Percentiles rank a stretch among this genome's conserved stretches.
Conservation (phyloP, 2,797 vertebrate genomes). For the Megalops cyprinoides region DNA sequence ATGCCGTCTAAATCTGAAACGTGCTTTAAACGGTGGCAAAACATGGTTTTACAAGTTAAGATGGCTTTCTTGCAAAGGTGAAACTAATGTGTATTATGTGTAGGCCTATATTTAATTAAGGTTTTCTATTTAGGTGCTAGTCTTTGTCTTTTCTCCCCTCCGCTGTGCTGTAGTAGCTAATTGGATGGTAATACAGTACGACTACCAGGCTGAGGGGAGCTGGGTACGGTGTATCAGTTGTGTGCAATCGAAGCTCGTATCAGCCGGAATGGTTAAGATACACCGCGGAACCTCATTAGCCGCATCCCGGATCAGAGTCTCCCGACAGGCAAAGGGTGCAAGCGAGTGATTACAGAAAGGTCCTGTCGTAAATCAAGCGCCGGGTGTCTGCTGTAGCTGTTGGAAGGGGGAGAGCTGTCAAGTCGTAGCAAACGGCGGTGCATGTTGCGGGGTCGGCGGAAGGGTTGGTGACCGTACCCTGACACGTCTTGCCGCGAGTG, state of each 20-base stretch:
- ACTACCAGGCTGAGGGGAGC: neutral
- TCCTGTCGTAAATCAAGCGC: constrained; percentile 25
- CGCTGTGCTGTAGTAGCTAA: neutral
- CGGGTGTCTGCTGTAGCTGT: neutral
- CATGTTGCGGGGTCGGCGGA: neutral
- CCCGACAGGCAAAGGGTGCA: neutral
- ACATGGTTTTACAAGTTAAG: no score
- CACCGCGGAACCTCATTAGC: neutral
- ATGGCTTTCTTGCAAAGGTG: no score
- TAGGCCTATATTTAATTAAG: neutral
- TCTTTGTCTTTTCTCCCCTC: neutral
- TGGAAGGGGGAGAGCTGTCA: neutral
- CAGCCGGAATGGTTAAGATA: constrained; percentile 6
- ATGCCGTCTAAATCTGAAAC: neutral
- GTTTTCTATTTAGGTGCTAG: neutral
- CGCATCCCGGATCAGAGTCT: constrained; percentile 12
- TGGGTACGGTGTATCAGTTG: neutral
- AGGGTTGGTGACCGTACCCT: neutral
- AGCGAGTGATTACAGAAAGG: neutral
- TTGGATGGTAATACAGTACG: neutral
- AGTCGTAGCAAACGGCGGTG: neutral
- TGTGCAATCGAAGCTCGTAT: neutral
- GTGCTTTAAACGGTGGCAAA: neutral
- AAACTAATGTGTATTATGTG: no score
- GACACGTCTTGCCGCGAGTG: neutral